Conservation (phyloP, 2,113 vertebrate species). For the Naja naja region DNA sequence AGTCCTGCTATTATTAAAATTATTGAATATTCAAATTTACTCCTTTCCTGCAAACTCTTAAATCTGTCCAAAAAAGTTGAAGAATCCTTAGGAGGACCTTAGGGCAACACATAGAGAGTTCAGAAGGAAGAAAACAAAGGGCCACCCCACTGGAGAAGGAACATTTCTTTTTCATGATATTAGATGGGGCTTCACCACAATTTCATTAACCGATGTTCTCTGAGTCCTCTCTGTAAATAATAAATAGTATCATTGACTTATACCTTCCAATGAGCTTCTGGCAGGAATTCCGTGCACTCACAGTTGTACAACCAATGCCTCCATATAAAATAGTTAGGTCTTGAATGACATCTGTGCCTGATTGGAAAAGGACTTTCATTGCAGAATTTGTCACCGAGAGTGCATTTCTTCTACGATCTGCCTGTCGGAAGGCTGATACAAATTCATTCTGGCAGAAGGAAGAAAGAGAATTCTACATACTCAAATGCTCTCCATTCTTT, state of each 20-base stretch:
- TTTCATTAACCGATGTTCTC: neutral
- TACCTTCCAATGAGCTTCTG: slow-evolving; percentile 69
- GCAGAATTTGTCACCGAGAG: slow-evolving; percentile 75
- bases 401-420: slow-evolving; percentile 75
- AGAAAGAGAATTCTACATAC: neutral
- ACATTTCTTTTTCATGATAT: neutral
- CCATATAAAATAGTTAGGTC: slow-evolving; percentile 77
- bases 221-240: neutral
- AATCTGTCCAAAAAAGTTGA: neutral
- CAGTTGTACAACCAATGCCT: slow-evolving; percentile 69
- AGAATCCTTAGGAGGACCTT: neutral
- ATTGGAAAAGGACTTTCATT: slow-evolving; percentile 75
- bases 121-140: neutral
- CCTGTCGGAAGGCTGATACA: slow-evolving; percentile 79
- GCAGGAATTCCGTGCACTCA: slow-evolving; percentile 67
- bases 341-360: slow-evolving; percentile 67
- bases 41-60: neutral
- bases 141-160: neutral
- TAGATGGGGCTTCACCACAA: neutral
- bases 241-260: neutral
- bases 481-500: neutral
- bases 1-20: neutral
- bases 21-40: neutral
- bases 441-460: slow-evolving; percentile 77
- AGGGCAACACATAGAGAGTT: neutral